These are phyloP conservation scores for Nicator chloris DNA, from an alignment of 2,113 vertebrate species.

Conservation along the genomic window DNA sequence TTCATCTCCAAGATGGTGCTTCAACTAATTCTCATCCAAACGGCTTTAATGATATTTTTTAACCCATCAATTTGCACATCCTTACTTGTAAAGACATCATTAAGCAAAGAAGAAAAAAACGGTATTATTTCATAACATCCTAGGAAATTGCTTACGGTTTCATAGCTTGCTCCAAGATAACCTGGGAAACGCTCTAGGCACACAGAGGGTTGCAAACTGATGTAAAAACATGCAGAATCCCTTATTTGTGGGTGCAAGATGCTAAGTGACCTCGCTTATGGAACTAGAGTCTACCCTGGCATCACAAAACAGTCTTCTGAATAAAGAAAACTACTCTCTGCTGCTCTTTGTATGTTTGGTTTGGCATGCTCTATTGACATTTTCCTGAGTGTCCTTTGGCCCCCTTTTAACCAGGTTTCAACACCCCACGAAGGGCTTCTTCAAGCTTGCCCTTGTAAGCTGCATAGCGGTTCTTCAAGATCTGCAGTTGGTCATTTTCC, in stretches of 20 bases:
- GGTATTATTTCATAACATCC: conserved; percentile 37
- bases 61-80: conserved; percentile 54
- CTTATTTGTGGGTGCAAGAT: conserved; percentile 20
- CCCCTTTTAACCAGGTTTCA: conserved; percentile 73
- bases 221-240: conserved; percentile 49
- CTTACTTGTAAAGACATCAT: conserved; percentile 59
- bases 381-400: conserved; percentile 22
- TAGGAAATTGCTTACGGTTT: conserved; percentile 29
- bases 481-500: conserved; percentile 85
- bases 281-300: conserved; percentile 46
- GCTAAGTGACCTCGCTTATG: conserved; percentile 22
- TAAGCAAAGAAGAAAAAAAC: conserved; percentile 35
- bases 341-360: neutral
- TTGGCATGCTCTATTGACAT: conserved; percentile 49
- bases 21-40: neutral
- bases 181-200: conserved; percentile 18
- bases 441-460: conserved; percentile 86
- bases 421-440: conserved; percentile 76
- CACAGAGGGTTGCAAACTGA: conserved; percentile 16
- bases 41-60: neutral
- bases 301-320: conserved; percentile 45
- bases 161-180: conserved; percentile 63
- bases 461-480: conserved; percentile 79
- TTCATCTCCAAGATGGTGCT: conserved; percentile 41
- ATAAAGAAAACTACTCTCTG: conserved; percentile 54